Evolutionary conservation across 1,140 invertebrate genomes (phyloP).

Genomic region (Mamestra configurata): DNA sequence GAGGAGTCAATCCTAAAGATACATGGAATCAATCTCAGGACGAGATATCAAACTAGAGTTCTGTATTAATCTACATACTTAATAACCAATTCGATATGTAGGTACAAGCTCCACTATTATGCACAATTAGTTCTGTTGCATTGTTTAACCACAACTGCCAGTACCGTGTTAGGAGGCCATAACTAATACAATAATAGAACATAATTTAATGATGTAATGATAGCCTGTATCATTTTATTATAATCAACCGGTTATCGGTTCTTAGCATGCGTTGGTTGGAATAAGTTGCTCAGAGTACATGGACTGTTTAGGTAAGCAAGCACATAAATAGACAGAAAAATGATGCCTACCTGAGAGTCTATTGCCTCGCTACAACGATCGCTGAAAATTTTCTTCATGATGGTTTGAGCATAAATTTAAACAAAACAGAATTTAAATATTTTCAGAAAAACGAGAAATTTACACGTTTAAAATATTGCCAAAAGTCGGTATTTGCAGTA

Average conservation of each 20-base stretch:
- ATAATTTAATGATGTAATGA: conserved; percentile 1
- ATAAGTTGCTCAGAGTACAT: not conserved
- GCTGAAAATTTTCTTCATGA: no score
- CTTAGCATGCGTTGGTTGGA: not conserved
- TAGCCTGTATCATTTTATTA: not conserved
- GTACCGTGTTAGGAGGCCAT: not conserved
- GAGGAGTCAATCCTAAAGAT: no score
- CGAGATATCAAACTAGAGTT: no score
- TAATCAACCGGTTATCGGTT: not conserved
- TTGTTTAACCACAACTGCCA: not conserved
- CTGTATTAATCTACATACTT: no score
- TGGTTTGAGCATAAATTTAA: no score
- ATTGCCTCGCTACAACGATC: no score
- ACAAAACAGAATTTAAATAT: no score
- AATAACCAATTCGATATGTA: not conserved
- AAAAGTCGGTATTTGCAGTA: no score
- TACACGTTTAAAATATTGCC: no score
- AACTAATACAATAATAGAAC: not conserved
- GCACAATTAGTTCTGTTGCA: not conserved
- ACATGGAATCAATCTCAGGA: no score
- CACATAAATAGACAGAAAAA: not conserved
- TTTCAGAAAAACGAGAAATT: no score
- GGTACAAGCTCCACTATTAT: not conserved
- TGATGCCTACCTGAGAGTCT: no score
- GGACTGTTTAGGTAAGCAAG: not conserved